Evolutionary conservation across 2,797 vertebrate species (phyloP).

Genomic region (Smutsia temminckii): DNA sequence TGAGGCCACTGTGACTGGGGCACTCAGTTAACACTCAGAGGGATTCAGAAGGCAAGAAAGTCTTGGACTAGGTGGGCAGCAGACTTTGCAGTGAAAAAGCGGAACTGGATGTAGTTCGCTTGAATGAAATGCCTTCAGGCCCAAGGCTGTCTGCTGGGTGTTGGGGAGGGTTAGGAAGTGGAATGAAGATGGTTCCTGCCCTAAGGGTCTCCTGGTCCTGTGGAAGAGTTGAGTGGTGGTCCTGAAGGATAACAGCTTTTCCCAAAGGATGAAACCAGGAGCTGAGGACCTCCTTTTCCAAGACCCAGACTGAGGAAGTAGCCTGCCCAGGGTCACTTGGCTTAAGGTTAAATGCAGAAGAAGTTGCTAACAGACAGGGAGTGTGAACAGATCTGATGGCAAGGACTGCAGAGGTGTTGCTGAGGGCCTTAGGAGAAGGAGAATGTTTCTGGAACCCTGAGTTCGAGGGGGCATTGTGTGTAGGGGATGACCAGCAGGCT

Average conservation of each 20-base stretch:
- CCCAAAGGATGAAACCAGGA: background rate
- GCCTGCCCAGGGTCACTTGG: background rate
- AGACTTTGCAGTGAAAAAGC: background rate
- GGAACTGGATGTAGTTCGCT: background rate
- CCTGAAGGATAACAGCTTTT: background rate
- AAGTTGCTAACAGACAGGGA: background rate
- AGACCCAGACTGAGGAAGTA: constrained; percentile 38
- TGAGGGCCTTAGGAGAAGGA: background rate
- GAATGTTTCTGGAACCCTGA: constrained; percentile 26
- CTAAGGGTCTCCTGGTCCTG: background rate
- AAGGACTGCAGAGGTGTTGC: background rate
- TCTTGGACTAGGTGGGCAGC: background rate
- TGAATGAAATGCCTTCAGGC: background rate
- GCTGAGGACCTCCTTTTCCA: background rate
- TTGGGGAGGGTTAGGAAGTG: background rate
- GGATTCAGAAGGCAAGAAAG: background rate
- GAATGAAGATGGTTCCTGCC: background rate
- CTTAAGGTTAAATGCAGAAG: constrained; percentile 32
- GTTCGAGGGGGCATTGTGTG: background rate
- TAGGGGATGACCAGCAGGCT: constrained; percentile 48
- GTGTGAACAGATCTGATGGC: background rate
- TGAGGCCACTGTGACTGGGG: background rate
- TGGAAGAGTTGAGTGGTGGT: background rate
- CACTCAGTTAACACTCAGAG: background rate
- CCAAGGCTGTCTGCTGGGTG: background rate